Base-by-base conservation (phyloP, 1,140 invertebrate species). In the Drosophila sp. region DNA sequence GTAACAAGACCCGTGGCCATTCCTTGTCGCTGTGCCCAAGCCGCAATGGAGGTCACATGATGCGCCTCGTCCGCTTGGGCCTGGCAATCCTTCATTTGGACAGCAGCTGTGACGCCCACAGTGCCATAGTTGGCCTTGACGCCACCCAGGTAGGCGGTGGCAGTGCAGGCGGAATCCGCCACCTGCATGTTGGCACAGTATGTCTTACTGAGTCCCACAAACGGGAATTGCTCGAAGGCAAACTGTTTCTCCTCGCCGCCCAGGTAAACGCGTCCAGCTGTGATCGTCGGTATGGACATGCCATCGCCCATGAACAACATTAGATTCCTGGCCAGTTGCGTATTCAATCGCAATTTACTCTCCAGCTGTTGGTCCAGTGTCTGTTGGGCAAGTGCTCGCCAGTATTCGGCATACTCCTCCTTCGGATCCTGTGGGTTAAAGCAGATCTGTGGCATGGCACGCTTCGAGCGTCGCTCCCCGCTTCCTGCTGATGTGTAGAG, bases 121-220 rank as follows among this genome's bases (percentile, higher is more conserved):
- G 95, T 96, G 36, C 94, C 95, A n/a, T 93, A 93, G 87, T 97
- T 97, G 0, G 94, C 94, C 91, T 98, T 98, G 0, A 97, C 94
- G 0, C 97, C 97, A 16, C 94, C 93, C 18, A 98, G 91, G 72
- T 96, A 96, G 0, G 96, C 96, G 8, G 96, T 97, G 0, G 95
- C 95, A 0, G 93, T 92, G 69, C 92, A 93, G 2, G 93, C 93
- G 0, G 93, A 94, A 63, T 97, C 96, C 0, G 96, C 93, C 0
- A 94, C 94, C 93, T 96, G 95, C 63, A 93, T 93, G 82, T 96
- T 94, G 11, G 95, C 93, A 72, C 94, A 96, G 84, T 96, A 97
- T 0, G 96, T 96, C 95, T 91, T 90, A 36, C 87, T 86, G 5
- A 90, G 66, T 5, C 84, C 83, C 25, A 91, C 87, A 45, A 80